A percentile compares a stretch with the other conserved stretches of the same genome.
phyloP scores from a whole-genome alignment of 37 sponge, comb jelly and placozoan species.

The Theonella swinhoei region DNA sequence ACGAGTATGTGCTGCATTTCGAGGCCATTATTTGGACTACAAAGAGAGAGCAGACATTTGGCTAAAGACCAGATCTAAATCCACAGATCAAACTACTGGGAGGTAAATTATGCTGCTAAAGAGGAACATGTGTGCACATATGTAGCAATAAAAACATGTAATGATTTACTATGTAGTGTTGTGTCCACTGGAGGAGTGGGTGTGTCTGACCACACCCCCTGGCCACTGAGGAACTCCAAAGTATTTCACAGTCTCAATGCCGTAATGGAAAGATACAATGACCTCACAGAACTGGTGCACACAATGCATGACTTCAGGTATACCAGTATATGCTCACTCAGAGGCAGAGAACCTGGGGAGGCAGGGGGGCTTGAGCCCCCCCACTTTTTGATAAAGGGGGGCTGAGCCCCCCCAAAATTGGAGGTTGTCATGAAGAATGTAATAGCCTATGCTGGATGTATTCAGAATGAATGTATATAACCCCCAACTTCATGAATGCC shows the following conservation, averaged over 20 bases:
- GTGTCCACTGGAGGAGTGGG: neutral
- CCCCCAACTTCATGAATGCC: too few species aligned
- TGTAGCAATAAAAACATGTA: too few species aligned
- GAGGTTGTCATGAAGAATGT: too few species aligned
- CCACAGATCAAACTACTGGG: neutral
- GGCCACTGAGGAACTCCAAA: slow-evolving; percentile 84
- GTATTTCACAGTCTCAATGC: slow-evolving; percentile 73
- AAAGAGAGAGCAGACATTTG: slow-evolving; percentile 50
- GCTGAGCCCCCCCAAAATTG: too few species aligned
- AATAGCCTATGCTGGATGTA: too few species aligned
- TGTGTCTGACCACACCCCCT: neutral
- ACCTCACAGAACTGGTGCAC: slow-evolving; percentile 85
- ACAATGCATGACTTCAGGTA: slow-evolving; percentile 88
- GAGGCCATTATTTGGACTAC: slow-evolving; percentile 88
- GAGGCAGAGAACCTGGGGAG: too few species aligned
- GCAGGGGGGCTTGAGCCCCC: too few species aligned
- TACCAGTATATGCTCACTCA: too few species aligned
- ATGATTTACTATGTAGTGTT: neutral
- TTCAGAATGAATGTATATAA: too few species aligned
- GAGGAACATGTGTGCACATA: too few species aligned
- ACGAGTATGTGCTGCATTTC: slow-evolving; percentile 85
- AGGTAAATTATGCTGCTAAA: neutral
- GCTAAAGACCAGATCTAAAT: neutral
- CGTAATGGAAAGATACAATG: slow-evolving; percentile 93
- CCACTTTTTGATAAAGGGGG: too few species aligned